Base-by-base conservation (phyloP, 92 coral and sea anemone genomes). In the Anthopleura xanthogrammica region DNA sequence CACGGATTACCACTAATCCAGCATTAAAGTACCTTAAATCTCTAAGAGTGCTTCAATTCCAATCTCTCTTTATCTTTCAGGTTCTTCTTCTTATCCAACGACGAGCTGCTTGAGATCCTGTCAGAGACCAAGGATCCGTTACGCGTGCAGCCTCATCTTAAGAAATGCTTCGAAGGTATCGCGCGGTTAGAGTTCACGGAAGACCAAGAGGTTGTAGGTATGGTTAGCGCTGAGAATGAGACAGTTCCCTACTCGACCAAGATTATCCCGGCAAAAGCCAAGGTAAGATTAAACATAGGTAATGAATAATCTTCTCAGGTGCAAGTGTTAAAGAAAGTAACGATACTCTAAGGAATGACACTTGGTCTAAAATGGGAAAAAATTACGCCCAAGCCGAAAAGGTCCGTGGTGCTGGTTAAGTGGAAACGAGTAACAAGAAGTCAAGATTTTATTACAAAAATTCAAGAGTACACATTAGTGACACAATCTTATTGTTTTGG, bases 221-320 rank as follows among this genome's bases (percentile, higher is more conserved):
- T 97, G 99, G 93, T 97, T 83, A 97, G 99, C 24, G 98, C 99
- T 0, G 99, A 97, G 89, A 97, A 97, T 41, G 99, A 97, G 85
- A 92, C 95, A 7, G 99, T 97, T 22, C 99, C 99, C 5, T 97
- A 92, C 78, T 76, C 92, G 52, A 85, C 90, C 57, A 97, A 94
- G 87, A 97, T 97, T 83, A 92, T 90, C 70, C 99, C 99, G 19
- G 99, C 99, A 62, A 97, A 97, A 72, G 99, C 99, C 8, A 97
- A 97, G 99, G 99, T 97, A 85, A 41, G 56, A 76, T 29, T 29
- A 29, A 29, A 29, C 36, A 29, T 0, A 29, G 36, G 36, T 29
- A 29, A 29, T 29, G 36, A 29, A 29, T 29, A 29, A 29, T 29
- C 36, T 29, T 29, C 0, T 29, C 36, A 29, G 36, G 36, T 29